Percentiles rank a stretch among this genome's conserved stretches.
These are phyloP conservation scores for Brevipalpus yothersi DNA, from an alignment of 1,140 invertebrate genomes.

Conservation along the genomic window DNA sequence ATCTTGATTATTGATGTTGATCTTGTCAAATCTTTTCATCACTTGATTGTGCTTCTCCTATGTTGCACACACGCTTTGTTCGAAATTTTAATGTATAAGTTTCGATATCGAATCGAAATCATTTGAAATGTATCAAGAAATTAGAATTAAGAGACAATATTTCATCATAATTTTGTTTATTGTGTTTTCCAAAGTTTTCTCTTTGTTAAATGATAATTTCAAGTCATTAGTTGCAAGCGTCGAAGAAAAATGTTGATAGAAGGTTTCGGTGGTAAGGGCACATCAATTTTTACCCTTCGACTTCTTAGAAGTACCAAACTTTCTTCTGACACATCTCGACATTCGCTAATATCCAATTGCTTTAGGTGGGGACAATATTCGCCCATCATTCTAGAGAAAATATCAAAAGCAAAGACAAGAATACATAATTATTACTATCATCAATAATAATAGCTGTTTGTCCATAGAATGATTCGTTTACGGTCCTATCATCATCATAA, in stretches of 20 bases:
- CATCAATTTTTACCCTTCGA: neutral
- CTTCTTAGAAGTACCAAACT: neutral
- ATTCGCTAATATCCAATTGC: slow-evolving; percentile 16
- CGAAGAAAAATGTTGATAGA: neutral
- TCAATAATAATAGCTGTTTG: no score
- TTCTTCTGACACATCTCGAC: slow-evolving; percentile 17
- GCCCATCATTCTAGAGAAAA: slow-evolving; percentile 15
- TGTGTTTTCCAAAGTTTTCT: neutral
- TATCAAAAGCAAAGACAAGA: neutral
- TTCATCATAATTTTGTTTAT: neutral
- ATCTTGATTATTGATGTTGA: no score
- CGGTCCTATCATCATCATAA: no score
- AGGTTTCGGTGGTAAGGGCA: neutral
- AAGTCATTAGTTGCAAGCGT: neutral
- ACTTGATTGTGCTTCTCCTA: no score
- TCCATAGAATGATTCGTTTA: no score
- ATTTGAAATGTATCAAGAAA: neutral
- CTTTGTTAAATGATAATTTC: neutral
- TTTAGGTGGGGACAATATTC: slow-evolving; percentile 17
- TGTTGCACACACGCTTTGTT: no score
- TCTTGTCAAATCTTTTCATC: no score
- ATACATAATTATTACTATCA: no score
- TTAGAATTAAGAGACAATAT: neutral
- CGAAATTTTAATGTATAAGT: no score
- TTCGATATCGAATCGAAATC: neutral